Evolutionary conservation across 2,888 invertebrate genomes (phyloP).

Genomic region (Orchestes rusci): DNA sequence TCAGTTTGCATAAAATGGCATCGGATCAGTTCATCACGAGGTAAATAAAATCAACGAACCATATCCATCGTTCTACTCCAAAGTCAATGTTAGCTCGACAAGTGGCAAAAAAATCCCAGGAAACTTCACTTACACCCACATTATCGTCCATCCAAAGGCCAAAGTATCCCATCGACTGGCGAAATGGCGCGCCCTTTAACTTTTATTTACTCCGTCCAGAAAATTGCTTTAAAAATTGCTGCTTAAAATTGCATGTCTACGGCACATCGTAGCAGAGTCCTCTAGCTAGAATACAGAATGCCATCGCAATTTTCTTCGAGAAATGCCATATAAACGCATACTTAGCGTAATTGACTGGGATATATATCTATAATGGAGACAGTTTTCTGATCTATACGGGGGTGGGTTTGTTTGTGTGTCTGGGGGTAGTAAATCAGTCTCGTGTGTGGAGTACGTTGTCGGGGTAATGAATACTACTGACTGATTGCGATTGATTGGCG

Average conservation of each 20-base stretch:
- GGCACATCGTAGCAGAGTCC: constrained; percentile 4
- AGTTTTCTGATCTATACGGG: not conserved
- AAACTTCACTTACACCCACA: too few species aligned
- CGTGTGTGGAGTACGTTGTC: too few species aligned
- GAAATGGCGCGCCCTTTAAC: constrained; percentile 7
- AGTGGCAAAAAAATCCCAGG: too few species aligned
- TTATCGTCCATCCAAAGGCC: too few species aligned
- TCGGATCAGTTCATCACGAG: too few species aligned
- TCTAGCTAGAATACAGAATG: not conserved
- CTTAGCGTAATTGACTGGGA: constrained; percentile 17
- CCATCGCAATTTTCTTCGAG: constrained; percentile 3
- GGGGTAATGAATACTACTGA: too few species aligned
- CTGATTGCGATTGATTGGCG: too few species aligned
- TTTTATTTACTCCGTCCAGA: constrained; percentile 2
- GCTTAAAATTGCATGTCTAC: constrained; percentile 9
- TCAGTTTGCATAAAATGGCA: too few species aligned
- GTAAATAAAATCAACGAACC: too few species aligned
- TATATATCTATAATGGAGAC: constrained; percentile 11
- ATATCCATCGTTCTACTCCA: too few species aligned
- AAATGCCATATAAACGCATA: constrained; percentile 18
- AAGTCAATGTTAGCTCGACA: too few species aligned
- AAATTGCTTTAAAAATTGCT: constrained; percentile 1
- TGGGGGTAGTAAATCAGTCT: too few species aligned
- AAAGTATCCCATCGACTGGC: not conserved
- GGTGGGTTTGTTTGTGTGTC: not conserved